A percentile compares a stretch with the other conserved stretches of the same genome.
These are phyloP conservation scores for Nasua narica DNA, from an alignment of 2,797 vertebrate species.

Conservation along the genomic window DNA sequence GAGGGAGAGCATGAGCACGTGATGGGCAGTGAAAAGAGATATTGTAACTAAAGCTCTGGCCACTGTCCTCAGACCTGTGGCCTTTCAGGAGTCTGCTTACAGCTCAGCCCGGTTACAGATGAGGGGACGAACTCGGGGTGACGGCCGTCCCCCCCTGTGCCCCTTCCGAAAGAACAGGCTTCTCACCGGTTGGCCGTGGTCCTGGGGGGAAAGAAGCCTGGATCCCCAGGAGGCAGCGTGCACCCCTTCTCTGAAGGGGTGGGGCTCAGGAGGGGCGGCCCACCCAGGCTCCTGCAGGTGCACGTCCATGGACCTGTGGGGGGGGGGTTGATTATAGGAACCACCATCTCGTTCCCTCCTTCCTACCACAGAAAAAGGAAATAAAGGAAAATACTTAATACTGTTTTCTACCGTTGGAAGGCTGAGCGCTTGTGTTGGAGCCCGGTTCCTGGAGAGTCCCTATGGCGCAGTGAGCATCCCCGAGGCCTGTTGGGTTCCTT, in stretches of 20 bases:
- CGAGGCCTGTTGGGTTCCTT: not conserved
- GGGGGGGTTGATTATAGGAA: not conserved
- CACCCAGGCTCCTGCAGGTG: not conserved
- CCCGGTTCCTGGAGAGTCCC: not conserved
- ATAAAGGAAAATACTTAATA: not conserved
- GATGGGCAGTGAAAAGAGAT: slow-evolving; percentile 36
- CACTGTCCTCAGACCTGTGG: slow-evolving; percentile 12
- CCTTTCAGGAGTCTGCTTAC: slow-evolving; percentile 64
- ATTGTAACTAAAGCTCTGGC: slow-evolving; percentile 59
- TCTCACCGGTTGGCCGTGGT: not conserved
- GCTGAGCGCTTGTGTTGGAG: not conserved
- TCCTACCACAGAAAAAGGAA: not conserved
- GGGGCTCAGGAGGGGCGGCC: not conserved
- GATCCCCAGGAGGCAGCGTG: not conserved
- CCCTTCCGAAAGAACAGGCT: not conserved
- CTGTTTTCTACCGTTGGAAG: not conserved
- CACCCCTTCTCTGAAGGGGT: not conserved
- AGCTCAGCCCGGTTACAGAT: not conserved
- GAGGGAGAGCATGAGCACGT: not conserved
- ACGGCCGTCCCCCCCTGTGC: not conserved
- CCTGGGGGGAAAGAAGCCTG: not conserved
- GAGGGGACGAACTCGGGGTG: not conserved
- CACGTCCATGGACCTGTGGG: not conserved
- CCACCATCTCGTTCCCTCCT: not conserved
- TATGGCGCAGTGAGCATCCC: not conserved